These are phyloP conservation scores for Helogale parvula DNA, from an alignment of 2,113 vertebrate species.

Conservation along the genomic window DNA sequence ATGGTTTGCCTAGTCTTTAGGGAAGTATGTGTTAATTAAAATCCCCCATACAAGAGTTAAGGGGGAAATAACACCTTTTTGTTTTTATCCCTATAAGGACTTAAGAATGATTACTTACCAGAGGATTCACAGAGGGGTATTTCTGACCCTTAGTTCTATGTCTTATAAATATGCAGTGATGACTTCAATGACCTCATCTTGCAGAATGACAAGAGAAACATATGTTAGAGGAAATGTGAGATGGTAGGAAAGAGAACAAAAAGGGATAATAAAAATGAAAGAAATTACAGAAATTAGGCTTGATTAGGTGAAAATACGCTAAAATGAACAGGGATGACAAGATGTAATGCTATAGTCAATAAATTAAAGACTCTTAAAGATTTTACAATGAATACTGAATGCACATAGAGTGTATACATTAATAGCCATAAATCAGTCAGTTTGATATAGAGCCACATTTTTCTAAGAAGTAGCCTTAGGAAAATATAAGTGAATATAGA, in stretches of 20 bases:
- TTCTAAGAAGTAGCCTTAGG: background rate
- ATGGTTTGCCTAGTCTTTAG: background rate
- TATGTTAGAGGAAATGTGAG: background rate
- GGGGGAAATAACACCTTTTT: conserved; percentile 4
- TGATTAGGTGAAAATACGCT: background rate
- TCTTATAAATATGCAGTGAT: background rate
- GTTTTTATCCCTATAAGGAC: background rate
- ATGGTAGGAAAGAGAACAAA: background rate
- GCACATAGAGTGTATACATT: background rate
- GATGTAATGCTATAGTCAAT: background rate
- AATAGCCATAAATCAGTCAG: background rate
- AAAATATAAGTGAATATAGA: background rate
- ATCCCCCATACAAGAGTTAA: background rate
- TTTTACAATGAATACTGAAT: background rate
- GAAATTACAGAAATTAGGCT: background rate
- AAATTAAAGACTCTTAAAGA: background rate
- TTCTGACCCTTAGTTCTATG: background rate
- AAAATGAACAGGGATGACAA: background rate
- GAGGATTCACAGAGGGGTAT: background rate
- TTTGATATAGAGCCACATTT: background rate
- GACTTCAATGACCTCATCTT: background rate
- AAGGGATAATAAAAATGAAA: background rate
- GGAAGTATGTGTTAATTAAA: conserved; percentile 35
- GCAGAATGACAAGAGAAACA: background rate
- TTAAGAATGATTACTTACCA: background rate